Conservation (phyloP, 2,797 vertebrate genomes). For the Fundulus diaphanus region DNA sequence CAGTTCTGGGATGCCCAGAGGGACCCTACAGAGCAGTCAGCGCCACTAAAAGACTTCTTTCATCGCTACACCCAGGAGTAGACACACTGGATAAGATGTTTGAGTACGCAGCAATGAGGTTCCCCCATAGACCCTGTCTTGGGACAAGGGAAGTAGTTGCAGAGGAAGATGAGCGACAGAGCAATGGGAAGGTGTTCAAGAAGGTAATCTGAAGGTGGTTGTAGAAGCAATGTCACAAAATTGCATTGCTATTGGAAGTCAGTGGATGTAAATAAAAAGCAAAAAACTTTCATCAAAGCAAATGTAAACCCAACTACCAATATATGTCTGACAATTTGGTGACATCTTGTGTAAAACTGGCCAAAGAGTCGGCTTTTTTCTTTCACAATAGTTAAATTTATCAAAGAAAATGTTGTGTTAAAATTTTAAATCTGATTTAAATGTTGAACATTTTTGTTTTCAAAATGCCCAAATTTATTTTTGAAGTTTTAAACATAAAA, state of each 20-base stretch:
- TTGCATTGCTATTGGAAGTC: neutral
- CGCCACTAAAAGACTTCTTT: constrained; percentile 80
- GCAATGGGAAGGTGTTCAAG: constrained; percentile 93
- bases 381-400: neutral
- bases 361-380: neutral
- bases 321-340: neutral
- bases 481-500: neutral
- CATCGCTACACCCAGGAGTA: constrained; percentile 84
- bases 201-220: constrained; percentile 83
- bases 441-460: neutral
- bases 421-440: neutral
- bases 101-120: constrained; percentile 82
- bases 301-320: neutral
- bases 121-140: constrained; percentile 85
- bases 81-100: constrained; percentile 93
- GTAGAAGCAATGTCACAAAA: neutral
- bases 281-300: neutral
- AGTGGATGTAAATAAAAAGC: neutral
- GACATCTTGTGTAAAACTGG: neutral
- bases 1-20: constrained; percentile 79
- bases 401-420: neutral
- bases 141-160: constrained; percentile 92
- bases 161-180: constrained; percentile 92
- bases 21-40: constrained; percentile 87
- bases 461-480: neutral